Evolutionary conservation across 2,888 invertebrate species (phyloP), one percentile per base, ranked within the genome.

Genomic region (Tachystola acroxantha): DNA sequence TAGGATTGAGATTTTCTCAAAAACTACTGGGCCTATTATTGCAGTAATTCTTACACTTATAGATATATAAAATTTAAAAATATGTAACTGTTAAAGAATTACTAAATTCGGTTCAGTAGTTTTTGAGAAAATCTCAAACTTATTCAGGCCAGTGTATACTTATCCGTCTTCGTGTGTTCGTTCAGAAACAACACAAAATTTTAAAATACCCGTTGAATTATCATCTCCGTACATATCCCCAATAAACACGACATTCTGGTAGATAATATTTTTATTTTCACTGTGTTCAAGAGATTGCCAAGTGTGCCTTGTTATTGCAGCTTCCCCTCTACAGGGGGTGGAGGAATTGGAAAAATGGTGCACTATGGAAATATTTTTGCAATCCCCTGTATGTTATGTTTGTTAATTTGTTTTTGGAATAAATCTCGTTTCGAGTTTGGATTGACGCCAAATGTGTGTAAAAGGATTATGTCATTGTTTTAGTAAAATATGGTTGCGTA

Each of bases 231-330:
- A 50, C 7, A 50, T 9, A 39, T 64, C 42, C 37, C 19, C 50
- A 61, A 59, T 57, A 57, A 56, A 53, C 54, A 50, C 41, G 43
- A 54, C 52, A 42, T 47, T 39, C 37, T 38, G 42, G 52, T 57
- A n/a, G n/a, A n/a, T n/a, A 60, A 67, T 66, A 70, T 70, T 66
- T 72, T 67, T 68, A 68, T 72, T 67, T 63, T 50, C 46, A 58
- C 57, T 55, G 58, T 59, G 56, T 57, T 58, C 61, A 57, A 59
- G 60, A 57, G 59, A 57, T 65, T 72, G 73, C 71, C 73, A 73
- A 71, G 57, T 60, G 50, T 57, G 51, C 53, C 50, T 57, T 68
- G 69, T 71, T 72, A 69, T 73, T 65, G 64, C 64, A 60, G 38
- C 36, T 45, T 31, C 47, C 34, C 34, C 14, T 14, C 28, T 22